Percentiles rank a stretch among this genome's conserved stretches.
These are phyloP conservation scores for Rapana venosa DNA, from an alignment of 2,888 invertebrate species.

Conservation along the genomic window DNA sequence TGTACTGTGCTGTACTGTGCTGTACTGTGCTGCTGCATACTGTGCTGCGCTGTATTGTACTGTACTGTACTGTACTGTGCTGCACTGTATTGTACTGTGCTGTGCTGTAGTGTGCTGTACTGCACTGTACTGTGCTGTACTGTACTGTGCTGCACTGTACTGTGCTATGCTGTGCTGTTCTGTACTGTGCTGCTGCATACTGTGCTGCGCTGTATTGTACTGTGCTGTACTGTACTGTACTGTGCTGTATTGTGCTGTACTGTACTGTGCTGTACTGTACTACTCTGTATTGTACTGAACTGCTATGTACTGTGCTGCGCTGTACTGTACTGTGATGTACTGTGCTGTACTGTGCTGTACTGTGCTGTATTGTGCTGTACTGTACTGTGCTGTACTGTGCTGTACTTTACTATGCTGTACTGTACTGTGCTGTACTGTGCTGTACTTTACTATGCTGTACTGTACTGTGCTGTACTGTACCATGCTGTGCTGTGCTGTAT, in stretches of 20 bases:
- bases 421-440: neutral
- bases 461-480: neutral
- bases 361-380: neutral
- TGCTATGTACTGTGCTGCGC: too few species aligned
- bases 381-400: neutral
- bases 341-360: neutral
- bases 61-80: neutral
- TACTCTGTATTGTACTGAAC: too few species aligned
- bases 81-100: neutral
- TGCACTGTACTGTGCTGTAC: neutral
- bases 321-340: too few species aligned
- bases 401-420: too few species aligned
- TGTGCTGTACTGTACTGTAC: neutral
- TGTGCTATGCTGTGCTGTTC: neutral
- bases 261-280: neutral
- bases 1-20: neutral
- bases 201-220: neutral
- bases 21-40: neutral
- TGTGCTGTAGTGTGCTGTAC: neutral
- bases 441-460: too few species aligned
- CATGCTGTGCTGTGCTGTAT: neutral
- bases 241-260: neutral
- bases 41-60: neutral
- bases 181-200: too few species aligned
- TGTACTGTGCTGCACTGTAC: conserved; percentile 1